Evolutionary conservation across 2,888 invertebrate species (phyloP).

Genomic region (Mimachlamys varia): DNA sequence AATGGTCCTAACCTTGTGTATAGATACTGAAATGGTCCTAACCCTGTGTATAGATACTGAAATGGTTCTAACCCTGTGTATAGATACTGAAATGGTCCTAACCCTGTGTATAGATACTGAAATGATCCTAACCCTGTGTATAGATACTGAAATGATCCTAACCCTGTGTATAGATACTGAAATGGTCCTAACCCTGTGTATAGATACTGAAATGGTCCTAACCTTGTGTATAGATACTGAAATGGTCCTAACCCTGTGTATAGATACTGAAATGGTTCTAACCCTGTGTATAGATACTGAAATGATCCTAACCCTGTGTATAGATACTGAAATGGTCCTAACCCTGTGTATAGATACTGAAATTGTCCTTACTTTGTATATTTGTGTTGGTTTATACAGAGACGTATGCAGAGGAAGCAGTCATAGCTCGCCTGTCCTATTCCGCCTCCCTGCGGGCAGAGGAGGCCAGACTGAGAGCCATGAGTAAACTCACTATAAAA

Average conservation of each 20-base stretch:
- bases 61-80: neutral
- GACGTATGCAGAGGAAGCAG: slow-evolving; percentile 93
- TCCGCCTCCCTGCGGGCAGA: slow-evolving; percentile 93
- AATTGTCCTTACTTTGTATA: neutral
- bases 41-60: neutral
- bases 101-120: neutral
- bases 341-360: neutral
- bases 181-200: neutral
- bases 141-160: too few relatives aligned
- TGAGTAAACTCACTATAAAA: slow-evolving; percentile 89
- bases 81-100: too few relatives aligned
- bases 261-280: too few relatives aligned
- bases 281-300: neutral
- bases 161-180: neutral
- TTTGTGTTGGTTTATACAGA: slow-evolving; percentile 63
- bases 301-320: neutral
- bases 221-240: neutral
- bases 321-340: too few relatives aligned
- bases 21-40: too few relatives aligned
- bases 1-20: neutral
- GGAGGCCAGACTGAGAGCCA: slow-evolving; percentile 89
- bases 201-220: too few relatives aligned
- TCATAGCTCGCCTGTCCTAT: slow-evolving; percentile 96
- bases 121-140: neutral
- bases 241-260: neutral